phyloP scores from a whole-genome alignment of 35 echinoderm and acorn worm species.

The Hemicentrotus pulcherrimus region DNA sequence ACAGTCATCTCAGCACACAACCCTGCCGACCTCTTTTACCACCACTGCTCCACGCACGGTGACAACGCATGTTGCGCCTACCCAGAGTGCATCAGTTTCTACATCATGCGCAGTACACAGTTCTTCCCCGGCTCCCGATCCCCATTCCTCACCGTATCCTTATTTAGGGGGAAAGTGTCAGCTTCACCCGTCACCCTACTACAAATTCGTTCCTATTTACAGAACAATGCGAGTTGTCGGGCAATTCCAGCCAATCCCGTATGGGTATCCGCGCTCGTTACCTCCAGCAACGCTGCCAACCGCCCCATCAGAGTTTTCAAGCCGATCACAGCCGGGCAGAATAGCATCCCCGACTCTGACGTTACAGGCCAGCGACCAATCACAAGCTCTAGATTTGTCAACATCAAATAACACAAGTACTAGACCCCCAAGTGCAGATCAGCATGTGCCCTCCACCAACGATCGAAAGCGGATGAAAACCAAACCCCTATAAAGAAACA shows the following conservation, averaged over 20 bases:
- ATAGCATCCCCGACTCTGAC: background rate
- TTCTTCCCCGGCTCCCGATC: background rate
- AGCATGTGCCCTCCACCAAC: background rate
- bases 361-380: background rate
- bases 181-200: background rate
- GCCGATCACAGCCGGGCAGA: background rate
- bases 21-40: background rate
- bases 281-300: background rate
- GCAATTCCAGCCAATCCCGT: background rate
- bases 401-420: background rate
- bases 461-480: background rate
- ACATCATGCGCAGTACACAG: background rate
- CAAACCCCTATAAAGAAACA: background rate
- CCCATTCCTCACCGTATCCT: background rate
- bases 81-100: background rate
- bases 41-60: background rate
- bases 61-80: background rate
- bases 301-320: background rate
- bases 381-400: slow-evolving; percentile 25
- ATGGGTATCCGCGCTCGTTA: background rate
- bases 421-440: background rate
- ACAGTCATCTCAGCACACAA: background rate
- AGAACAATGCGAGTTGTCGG: slow-evolving; percentile 24
- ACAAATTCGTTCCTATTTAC: slow-evolving; percentile 29
- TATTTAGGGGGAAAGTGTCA: background rate